phyloP scores from a whole-genome alignment of 2,797 vertebrate genomes.

The Pseudomugil tenellus region DNA sequence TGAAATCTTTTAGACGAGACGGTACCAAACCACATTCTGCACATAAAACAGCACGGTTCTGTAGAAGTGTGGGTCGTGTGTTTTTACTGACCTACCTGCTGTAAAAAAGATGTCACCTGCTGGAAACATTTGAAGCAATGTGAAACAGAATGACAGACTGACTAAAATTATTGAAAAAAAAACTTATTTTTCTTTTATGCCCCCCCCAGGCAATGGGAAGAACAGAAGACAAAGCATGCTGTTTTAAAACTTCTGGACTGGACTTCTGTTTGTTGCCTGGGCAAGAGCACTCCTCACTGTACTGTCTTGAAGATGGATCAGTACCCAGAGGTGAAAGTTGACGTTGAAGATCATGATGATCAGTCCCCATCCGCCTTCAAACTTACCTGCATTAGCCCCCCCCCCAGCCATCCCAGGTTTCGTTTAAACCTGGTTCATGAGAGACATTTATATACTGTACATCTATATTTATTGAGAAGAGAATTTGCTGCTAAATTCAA shows the following conservation, averaged over 20 bases:
- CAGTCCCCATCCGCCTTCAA: constrained; percentile 72
- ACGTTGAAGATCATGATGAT: constrained; percentile 51
- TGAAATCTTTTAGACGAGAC: neutral
- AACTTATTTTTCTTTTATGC: neutral
- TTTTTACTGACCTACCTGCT: neutral
- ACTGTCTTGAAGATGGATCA: constrained; percentile 59
- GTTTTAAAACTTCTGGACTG: constrained; percentile 84
- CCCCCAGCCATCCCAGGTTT: constrained; percentile 37
- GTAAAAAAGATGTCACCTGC: neutral
- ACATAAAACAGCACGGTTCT: neutral
- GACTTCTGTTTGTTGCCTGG: constrained; percentile 29
- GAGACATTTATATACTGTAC: constrained; percentile 83
- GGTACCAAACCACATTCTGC: neutral
- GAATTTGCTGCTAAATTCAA: constrained; percentile 95
- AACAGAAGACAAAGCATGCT: constrained; percentile 99
- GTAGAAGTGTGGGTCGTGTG: too few relatives aligned
- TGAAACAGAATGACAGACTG: neutral
- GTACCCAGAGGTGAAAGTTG: constrained; percentile 54
- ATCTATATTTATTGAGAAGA: constrained; percentile 97
- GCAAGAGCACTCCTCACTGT: constrained; percentile 60
- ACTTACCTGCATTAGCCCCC: constrained; percentile 60
- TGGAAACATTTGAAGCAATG: neutral
- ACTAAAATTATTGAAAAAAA: neutral
- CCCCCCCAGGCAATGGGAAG: constrained; percentile 89
- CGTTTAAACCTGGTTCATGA: constrained; percentile 54